These are phyloP conservation scores for Myotis davidii DNA, from an alignment of 2,113 vertebrate genomes.

Conservation along the genomic window DNA sequence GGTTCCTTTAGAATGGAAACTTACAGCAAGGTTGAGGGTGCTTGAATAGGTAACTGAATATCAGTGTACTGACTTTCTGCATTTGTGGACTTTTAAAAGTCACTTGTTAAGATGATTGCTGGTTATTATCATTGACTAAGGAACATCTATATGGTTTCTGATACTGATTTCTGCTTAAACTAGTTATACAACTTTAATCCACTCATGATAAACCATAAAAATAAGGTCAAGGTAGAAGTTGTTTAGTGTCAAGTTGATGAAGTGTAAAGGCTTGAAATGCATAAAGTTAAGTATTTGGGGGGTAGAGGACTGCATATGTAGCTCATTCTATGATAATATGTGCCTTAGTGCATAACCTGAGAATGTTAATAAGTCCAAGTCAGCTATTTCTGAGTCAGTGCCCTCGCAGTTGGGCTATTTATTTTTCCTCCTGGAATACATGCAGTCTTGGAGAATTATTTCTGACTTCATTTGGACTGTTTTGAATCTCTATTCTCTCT, in stretches of 20 bases:
- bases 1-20: slow-evolving; percentile 11
- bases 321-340: neutral
- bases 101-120: slow-evolving; percentile 22
- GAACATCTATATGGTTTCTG: slow-evolving; percentile 20
- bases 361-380: neutral
- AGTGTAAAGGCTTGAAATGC: slow-evolving; percentile 11
- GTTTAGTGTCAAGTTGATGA: slow-evolving; percentile 15
- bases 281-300: neutral
- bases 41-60: neutral
- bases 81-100: neutral
- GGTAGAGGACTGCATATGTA: neutral
- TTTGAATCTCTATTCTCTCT: slow-evolving; percentile 19
- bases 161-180: slow-evolving; percentile 30
- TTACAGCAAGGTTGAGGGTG: neutral
- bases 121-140: slow-evolving; percentile 44
- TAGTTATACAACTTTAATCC: slow-evolving; percentile 1
- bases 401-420: neutral
- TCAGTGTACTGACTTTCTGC: slow-evolving; percentile 7
- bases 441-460: slow-evolving; percentile 31
- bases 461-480: slow-evolving; percentile 46
- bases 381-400: neutral
- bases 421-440: neutral
- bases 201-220: slow-evolving; percentile 34
- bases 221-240: neutral
- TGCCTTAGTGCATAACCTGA: neutral